These are phyloP conservation scores for Drosophila fungiperda DNA, from an alignment of 2,888 invertebrate genomes.

Conservation along the genomic window DNA sequence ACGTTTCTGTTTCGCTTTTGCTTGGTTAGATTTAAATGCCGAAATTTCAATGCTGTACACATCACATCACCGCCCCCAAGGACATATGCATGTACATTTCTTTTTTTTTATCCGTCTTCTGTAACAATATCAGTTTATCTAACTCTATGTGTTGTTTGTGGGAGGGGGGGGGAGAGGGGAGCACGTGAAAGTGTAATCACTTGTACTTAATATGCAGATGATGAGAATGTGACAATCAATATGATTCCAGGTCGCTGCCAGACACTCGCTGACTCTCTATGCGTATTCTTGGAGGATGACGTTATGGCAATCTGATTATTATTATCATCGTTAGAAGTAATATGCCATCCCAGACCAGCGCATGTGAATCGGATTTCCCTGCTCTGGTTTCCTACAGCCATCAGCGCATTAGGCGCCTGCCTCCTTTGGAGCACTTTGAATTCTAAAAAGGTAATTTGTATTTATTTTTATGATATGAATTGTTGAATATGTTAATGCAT, in stretches of 20 bases:
- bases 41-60: conserved; percentile 76
- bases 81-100: conserved; percentile 34
- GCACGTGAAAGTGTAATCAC: conserved; percentile 71
- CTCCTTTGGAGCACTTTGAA: conserved; percentile 57
- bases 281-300: conserved; percentile 29
- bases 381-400: conserved; percentile 61
- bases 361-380: conserved; percentile 57
- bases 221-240: conserved; percentile 80
- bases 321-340: conserved; percentile 76
- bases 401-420: conserved; percentile 60
- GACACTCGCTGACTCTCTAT: conserved; percentile 5
- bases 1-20: conserved; percentile 52
- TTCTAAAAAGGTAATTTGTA: conserved; percentile 71
- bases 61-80: conserved; percentile 43
- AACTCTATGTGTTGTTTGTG: conserved; percentile 26
- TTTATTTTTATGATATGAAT: conserved; percentile 56
- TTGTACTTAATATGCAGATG: conserved; percentile 79
- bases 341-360: conserved; percentile 35
- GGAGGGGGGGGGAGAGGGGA: conserved; percentile 29
- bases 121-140: conserved; percentile 40
- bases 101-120: not conserved
- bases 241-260: conserved; percentile 72
- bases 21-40: conserved; percentile 78
- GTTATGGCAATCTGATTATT: conserved; percentile 76
- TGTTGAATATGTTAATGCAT: conserved; percentile 16